A percentile compares a stretch with the other conserved stretches of the same genome.
phyloP scores from a whole-genome alignment of 2,113 vertebrate species.

The Dasyurus viverrinus region DNA sequence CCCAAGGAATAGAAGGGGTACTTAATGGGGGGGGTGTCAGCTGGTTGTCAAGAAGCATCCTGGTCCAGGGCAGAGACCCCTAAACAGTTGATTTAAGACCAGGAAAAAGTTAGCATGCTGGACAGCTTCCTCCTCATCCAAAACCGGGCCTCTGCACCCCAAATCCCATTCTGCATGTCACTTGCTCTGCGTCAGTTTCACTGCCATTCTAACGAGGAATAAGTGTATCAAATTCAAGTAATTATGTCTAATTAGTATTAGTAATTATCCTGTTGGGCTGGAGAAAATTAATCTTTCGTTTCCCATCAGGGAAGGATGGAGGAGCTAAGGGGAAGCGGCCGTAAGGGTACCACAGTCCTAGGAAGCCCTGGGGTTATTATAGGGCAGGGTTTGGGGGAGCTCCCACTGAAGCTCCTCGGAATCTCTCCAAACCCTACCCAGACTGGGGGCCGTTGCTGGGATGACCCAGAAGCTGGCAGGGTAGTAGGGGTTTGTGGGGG shows the following conservation, averaged over 20 bases:
- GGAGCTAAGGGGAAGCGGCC: conserved; percentile 84
- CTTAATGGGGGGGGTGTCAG: no score
- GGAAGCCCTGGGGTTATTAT: neutral
- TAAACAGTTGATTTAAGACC: neutral
- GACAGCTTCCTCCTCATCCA: fast-evolving
- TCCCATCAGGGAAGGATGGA: conserved; percentile 89
- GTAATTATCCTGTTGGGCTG: conserved; percentile 97
- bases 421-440: neutral
- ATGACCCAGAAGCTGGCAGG: fast-evolving
- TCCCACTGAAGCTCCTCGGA: fast-evolving
- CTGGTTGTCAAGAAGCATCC: no score
- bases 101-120: fast-evolving
- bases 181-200: conserved; percentile 81
- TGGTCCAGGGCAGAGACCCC: neutral
- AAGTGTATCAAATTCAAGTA: conserved; percentile 97
- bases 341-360: conserved; percentile 79
- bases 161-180: conserved; percentile 45
- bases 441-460: fast-evolving
- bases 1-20: neutral
- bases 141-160: neutral
- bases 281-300: conserved; percentile 95
- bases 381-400: fast-evolving
- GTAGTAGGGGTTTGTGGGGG: neutral
- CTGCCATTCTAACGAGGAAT: conserved; percentile 93
- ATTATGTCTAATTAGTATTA: conserved; percentile 99